A percentile compares a stretch with the other conserved stretches of the same genome.
Evolutionary conservation across 1,140 invertebrate species (phyloP).

Genomic region (Zaprionus taronus): DNA sequence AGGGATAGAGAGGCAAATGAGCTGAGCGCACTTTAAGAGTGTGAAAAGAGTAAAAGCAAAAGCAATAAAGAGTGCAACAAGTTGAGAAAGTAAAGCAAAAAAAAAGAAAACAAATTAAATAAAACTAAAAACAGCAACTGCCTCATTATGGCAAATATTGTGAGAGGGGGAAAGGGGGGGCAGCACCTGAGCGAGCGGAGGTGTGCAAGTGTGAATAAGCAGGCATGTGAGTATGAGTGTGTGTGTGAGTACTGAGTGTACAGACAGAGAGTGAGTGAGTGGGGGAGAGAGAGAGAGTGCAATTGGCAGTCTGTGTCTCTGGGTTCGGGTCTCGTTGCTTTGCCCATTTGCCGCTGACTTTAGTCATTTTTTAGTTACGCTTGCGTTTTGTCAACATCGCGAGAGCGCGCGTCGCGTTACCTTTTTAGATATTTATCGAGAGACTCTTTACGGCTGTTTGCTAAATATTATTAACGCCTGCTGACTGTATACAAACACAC

Average conservation of each 20-base stretch:
- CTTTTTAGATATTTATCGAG: not conserved
- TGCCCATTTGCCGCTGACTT: slow-evolving; percentile 72
- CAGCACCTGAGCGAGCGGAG: slow-evolving; percentile 12
- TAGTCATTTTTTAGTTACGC: slow-evolving; percentile 82
- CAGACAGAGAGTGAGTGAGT: slow-evolving; percentile 22
- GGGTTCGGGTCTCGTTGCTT: slow-evolving; percentile 52
- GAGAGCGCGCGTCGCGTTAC: slow-evolving; percentile 55
- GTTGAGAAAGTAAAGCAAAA: slow-evolving; percentile 41
- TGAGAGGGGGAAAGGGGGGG: not conserved
- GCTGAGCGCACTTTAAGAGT: slow-evolving; percentile 15
- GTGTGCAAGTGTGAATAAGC: not conserved
- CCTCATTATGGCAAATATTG: slow-evolving; percentile 43
- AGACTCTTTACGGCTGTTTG: slow-evolving; percentile 44
- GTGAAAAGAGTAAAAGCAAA: slow-evolving; percentile 12
- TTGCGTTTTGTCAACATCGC: slow-evolving; percentile 80
- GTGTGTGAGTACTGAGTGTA: slow-evolving; percentile 20
- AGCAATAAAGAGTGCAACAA: slow-evolving; percentile 50
- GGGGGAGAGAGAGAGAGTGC: slow-evolving; percentile 39
- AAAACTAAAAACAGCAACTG: slow-evolving; percentile 35
- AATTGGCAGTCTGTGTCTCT: slow-evolving; percentile 52
- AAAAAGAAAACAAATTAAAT: slow-evolving; percentile 22
- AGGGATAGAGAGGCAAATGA: slow-evolving; percentile 26
- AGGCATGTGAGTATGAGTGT: slow-evolving; percentile 9
- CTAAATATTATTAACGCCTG: slow-evolving; percentile 45
- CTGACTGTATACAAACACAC: slow-evolving; percentile 26